Base-by-base conservation (phyloP, 2,888 invertebrate species). In the Drosophila subquinaria region DNA sequence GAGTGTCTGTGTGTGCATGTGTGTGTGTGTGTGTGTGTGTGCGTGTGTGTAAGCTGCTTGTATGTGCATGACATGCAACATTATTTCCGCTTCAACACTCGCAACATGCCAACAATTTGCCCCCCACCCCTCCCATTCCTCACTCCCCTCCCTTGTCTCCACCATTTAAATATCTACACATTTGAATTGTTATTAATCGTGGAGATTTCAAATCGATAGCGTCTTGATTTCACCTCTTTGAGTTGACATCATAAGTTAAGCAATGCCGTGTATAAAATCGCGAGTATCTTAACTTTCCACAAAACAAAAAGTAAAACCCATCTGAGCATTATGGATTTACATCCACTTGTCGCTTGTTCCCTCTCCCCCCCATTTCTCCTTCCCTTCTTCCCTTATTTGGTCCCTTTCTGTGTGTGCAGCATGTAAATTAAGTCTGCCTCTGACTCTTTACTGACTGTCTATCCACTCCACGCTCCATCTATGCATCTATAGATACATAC, bases 391-490 rank as follows among this genome's bases (percentile, higher is more conserved):
- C 23, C 51, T 8, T n/a, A 8, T 42, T 11, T 11, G 20, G 3
- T 38, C 20, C 23, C 27, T 13, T 20, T n/a, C n/a, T 20, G 38
- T 59, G 53, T 76, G 65, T 71, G 77, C 72, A 62, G 55, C 77
- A 77, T 75, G 53, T 59, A 66, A 75, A 75, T 72, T 67, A 77
- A 72, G 75, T 62, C 53, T 51, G 72, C 60, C 71, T 27, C 35
- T 42, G 52, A 35, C 71, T 55, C n/a, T n/a, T n/a, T 5, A 20
- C 71, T 55, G 50, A 17, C 61, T 64, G 40, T 52, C 33, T 52
- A 23, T 51, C 55, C 53, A 63, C 38, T 43, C 52, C 36, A 43
- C 17, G 47, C 38, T 38, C 38, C 40, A 55, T 50, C 53, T 42
- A 70, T 76, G 52, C 76, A 74, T 53, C 70, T 40, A 40, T 51